Percentiles rank a stretch among this genome's conserved stretches.
Conservation (phyloP, 2,797 vertebrate species). For the Bufotes viridis region DNA sequence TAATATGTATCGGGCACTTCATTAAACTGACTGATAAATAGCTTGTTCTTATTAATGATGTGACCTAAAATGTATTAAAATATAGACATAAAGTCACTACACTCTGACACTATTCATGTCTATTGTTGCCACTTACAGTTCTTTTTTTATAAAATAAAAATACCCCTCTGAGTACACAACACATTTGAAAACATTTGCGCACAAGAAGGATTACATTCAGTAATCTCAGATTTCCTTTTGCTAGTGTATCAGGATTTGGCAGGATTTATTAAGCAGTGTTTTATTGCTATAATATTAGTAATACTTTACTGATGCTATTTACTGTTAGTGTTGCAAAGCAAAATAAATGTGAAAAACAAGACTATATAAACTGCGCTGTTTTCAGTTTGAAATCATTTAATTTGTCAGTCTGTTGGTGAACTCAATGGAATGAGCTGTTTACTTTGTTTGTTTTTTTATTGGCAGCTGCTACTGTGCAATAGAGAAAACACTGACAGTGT, state of each 20-base stretch:
- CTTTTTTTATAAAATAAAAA: neutral
- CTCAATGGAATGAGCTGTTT: constrained; percentile 31
- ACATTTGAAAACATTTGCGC: neutral
- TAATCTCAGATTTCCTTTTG: neutral
- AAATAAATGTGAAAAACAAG: constrained; percentile 7
- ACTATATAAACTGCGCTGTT: neutral
- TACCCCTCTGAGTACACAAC: neutral
- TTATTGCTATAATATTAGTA: constrained; percentile 29
- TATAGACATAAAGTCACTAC: neutral
- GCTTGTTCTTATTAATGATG: too few relatives aligned
- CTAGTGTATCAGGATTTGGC: neutral
- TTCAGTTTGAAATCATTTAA: constrained; percentile 10
- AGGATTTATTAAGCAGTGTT: constrained; percentile 16
- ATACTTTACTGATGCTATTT: constrained; percentile 8
- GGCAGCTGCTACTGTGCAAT: constrained; percentile 23
- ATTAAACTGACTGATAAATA: too few relatives aligned
- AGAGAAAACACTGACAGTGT: constrained; percentile 10
- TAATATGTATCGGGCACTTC: too few relatives aligned
- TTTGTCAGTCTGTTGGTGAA: constrained; percentile 16
- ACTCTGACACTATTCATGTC: neutral
- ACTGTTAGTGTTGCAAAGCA: neutral
- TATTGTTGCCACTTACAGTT: neutral
- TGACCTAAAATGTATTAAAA: too few relatives aligned
- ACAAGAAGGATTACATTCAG: constrained; percentile 10
- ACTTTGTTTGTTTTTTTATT: constrained; percentile 8